These are phyloP conservation scores for Parotia lawesii DNA, from an alignment of 2,113 vertebrate species.

Conservation along the genomic window DNA sequence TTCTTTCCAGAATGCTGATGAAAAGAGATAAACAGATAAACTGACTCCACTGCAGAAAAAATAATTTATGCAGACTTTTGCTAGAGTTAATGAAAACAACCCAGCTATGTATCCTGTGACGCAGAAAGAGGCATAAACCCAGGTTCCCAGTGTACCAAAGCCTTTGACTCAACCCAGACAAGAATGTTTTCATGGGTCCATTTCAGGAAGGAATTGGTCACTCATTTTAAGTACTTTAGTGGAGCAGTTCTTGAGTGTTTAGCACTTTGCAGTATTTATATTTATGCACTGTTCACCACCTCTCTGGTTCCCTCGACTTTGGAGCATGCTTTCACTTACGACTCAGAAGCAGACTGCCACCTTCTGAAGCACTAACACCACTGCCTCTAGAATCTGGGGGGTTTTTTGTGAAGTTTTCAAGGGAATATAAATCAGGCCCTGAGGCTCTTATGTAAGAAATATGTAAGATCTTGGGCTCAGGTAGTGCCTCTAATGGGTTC, in stretches of 20 bases:
- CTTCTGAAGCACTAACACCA: not conserved
- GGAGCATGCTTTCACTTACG: rapidly evolving
- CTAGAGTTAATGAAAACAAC: not conserved
- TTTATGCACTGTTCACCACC: not conserved
- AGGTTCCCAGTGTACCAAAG: not conserved
- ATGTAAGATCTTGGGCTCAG: not conserved
- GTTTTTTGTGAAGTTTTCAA: not conserved
- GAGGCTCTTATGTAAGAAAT: not conserved
- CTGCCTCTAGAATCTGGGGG: not conserved
- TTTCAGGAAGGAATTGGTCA: not conserved
- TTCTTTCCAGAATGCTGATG: not conserved
- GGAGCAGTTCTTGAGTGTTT: not conserved
- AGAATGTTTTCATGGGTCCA: not conserved
- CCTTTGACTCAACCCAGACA: not conserved
- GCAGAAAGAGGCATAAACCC: not conserved
- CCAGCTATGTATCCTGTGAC: not conserved
- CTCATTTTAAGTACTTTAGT: not conserved
- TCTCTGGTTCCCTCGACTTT: not conserved
- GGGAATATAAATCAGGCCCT: not conserved
- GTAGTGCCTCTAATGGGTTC: not conserved
- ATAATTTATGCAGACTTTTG: not conserved
- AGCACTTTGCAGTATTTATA: not conserved
- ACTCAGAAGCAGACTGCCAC: not conserved
- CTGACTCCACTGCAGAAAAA: not conserved
- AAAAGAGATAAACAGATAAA: not conserved